phyloP scores from a whole-genome alignment of 2,797 vertebrate species.

The Xenops minutus region DNA sequence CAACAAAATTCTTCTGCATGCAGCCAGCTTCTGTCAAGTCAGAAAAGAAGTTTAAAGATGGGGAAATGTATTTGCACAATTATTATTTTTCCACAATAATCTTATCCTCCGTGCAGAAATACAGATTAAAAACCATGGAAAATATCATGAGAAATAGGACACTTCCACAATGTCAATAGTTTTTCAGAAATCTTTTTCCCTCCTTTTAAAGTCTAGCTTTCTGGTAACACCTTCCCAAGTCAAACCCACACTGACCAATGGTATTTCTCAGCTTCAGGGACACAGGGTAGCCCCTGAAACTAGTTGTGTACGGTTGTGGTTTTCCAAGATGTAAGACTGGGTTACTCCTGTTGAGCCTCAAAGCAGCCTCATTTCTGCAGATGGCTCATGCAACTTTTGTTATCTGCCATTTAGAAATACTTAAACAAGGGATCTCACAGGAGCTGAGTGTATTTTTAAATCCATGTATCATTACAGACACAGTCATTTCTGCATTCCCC shows the following conservation, averaged over 20 bases:
- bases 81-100: neutral
- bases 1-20: neutral
- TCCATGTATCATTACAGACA: neutral
- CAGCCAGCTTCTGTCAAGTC: neutral
- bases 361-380: neutral
- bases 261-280: neutral
- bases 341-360: neutral
- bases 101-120: neutral
- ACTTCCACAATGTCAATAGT: neutral
- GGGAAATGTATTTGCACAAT: neutral
- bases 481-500: neutral
- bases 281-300: neutral
- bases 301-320: accelerated
- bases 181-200: neutral
- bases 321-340: neutral
- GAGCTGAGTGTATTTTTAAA: neutral
- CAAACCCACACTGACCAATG: neutral
- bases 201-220: neutral
- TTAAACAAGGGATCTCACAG: neutral
- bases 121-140: neutral
- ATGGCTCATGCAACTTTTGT: neutral
- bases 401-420: neutral
- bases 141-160: neutral
- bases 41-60: neutral
- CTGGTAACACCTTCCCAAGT: neutral